Conservation (phyloP, 2,888 invertebrate species). For the Microctonus hyperodae region DNA sequence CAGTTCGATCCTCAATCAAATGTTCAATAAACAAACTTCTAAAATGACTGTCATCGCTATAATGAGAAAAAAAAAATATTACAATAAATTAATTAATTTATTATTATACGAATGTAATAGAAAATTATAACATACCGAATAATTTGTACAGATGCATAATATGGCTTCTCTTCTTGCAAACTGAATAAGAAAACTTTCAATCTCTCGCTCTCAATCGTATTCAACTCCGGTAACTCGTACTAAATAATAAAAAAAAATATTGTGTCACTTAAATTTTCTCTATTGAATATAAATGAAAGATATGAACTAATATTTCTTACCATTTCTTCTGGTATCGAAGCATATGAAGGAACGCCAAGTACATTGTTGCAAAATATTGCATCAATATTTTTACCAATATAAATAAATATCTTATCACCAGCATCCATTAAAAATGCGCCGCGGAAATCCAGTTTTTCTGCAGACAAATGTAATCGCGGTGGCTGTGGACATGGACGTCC, state of each 20-base stretch:
- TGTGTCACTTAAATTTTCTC: not conserved
- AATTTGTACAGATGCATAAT: conserved; percentile 78
- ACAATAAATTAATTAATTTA: too few relatives aligned
- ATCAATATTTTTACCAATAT: conserved; percentile 82
- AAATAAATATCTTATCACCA: conserved; percentile 81
- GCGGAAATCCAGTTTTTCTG: conserved; percentile 80
- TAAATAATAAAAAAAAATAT: conserved; percentile 60
- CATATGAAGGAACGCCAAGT: conserved; percentile 78
- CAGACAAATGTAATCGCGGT: conserved; percentile 84
- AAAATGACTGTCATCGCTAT: conserved; percentile 90
- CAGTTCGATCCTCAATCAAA: conserved; percentile 93
- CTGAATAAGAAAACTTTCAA: conserved; percentile 82
- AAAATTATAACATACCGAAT: conserved; percentile 71
- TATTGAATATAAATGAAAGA: conserved; percentile 20
- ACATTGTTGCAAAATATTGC: conserved; percentile 78
- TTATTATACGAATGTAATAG: conserved; percentile 1
- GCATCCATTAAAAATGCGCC: conserved; percentile 94
- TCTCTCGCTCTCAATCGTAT: conserved; percentile 76
- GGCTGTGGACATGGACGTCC: conserved; percentile 69
- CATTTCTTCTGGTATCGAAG: conserved; percentile 77
- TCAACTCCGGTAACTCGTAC: conserved; percentile 79
- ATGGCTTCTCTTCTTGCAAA: conserved; percentile 87
- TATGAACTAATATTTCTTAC: conserved; percentile 52
- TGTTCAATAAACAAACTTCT: conserved; percentile 84
- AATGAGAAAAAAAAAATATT: conserved; percentile 39